Base-by-base conservation (phyloP, 2,113 vertebrate species). In the Lates calcarifer region DNA sequence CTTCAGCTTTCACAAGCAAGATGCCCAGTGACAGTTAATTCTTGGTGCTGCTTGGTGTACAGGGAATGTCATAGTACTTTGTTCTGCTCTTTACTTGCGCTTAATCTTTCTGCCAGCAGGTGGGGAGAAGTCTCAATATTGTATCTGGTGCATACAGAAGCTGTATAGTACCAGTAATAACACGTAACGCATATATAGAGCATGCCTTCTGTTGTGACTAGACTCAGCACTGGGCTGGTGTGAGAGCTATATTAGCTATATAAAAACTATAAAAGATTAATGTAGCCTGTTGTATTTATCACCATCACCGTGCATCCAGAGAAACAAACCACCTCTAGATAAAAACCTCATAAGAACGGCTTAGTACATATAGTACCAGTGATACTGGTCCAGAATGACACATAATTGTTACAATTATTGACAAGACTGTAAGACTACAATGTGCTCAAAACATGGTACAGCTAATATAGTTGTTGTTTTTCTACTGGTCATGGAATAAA, bases 81-180 rank as follows among this genome's bases (percentile, higher is more conserved):
- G 39, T 53, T 69, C 12, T 28, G 45, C 26, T 78, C 45, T 77
- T 87, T 18, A 70, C 81, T 57, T 90, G 89, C 24, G 67, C 57
- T 93, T 82, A 51, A 77, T 75, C 28, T 69, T 83, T 77, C 67
- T 60, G 74, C 92, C 89, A 90, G 81, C 75, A 90, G 92, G 79
- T 84, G 91, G 83, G 22, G 86, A 71, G 39, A 71, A 64, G 39
- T 80, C 69, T 77, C 75, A 69, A 26, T 68, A 49, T 82, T 76
- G 15, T 79, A 26, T 70, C 35, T 49, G 43, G 31, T 72, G 66
- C 57, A 43, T 53, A 47, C 66, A 56, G 41, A 81, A 72, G 70
- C 58, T 79, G 66, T 82, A 86, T 57, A 78, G 58, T 60, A 62
- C 61, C 74, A 74, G 67, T 80, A 56, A 56, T 66, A 22, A 63